phyloP scores from a whole-genome alignment of 1,140 invertebrate genomes.

The Drosophila ficusphila region DNA sequence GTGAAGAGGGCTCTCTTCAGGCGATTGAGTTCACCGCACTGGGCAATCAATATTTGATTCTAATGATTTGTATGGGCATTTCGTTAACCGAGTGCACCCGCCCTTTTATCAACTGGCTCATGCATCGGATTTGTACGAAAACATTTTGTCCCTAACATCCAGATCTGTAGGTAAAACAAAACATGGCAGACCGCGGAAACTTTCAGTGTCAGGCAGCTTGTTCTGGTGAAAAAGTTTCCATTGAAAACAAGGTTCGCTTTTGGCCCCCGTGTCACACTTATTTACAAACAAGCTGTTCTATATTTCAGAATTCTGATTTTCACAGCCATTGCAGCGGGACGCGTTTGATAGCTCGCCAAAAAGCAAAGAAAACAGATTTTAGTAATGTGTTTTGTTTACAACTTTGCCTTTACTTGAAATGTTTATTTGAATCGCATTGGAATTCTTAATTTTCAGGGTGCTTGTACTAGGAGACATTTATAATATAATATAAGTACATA shows the following conservation, averaged over 20 bases:
- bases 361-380: slow-evolving; percentile 11
- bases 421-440: slow-evolving; percentile 41
- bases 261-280: slow-evolving; percentile 16
- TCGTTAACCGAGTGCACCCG: slow-evolving; percentile 1
- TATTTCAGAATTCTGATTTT: slow-evolving; percentile 24
- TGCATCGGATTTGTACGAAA: background rate
- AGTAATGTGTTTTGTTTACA: slow-evolving; percentile 40
- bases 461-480: slow-evolving; percentile 20
- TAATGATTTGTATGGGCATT: background rate
- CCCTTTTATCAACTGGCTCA: background rate
- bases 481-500: slow-evolving; percentile 29
- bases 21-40: slow-evolving; percentile 13
- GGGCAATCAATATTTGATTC: slow-evolving; percentile 44
- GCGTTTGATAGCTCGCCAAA: slow-evolving; percentile 28
- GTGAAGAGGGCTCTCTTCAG: background rate
- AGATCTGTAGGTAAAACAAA: slow-evolving; percentile 3
- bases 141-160: background rate
- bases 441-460: slow-evolving; percentile 17
- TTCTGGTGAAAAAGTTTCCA: slow-evolving; percentile 43
- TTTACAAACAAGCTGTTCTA: slow-evolving; percentile 35
- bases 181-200: slow-evolving; percentile 8
- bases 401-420: slow-evolving; percentile 42
- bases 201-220: slow-evolving; percentile 31
- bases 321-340: slow-evolving; percentile 7
- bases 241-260: slow-evolving; percentile 30